These are phyloP conservation scores for Macrophya annulata DNA, from an alignment of 2,888 invertebrate genomes.

Conservation along the genomic window DNA sequence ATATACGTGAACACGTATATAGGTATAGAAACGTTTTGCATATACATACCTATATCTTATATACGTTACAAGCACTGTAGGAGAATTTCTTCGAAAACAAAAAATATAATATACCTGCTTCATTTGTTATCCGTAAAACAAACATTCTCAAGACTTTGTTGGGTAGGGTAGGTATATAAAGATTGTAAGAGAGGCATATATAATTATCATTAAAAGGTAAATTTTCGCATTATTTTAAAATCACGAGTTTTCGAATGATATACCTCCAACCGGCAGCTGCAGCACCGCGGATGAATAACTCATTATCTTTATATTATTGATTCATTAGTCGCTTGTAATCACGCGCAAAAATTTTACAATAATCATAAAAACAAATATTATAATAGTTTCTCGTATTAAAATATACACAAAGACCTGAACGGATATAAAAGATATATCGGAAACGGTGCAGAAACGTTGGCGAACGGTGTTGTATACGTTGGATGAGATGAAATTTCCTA, in stretches of 20 bases:
- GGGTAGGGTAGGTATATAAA: conserved; percentile 27
- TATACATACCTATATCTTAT: background rate
- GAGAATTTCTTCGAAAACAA: background rate
- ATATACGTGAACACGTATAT: background rate
- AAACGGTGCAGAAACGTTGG: too few species aligned
- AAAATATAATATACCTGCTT: background rate
- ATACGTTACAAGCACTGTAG: background rate
- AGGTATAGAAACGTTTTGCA: background rate
- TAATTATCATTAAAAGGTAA: background rate
- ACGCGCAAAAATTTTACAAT: background rate
- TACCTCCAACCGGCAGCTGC: background rate
- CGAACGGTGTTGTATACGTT: too few species aligned
- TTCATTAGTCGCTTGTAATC: background rate
- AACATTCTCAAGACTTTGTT: background rate
- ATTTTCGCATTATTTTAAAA: background rate
- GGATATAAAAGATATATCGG: too few species aligned
- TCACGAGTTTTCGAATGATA: background rate
- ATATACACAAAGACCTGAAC: too few species aligned
- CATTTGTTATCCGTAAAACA: conserved; percentile 23
- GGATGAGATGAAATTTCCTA: background rate
- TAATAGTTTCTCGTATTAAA: too few species aligned
- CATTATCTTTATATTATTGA: background rate
- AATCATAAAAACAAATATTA: background rate
- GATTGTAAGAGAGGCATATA: background rate
- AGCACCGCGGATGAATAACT: background rate